These are phyloP conservation scores for Albula glossodonta DNA, from an alignment of 2,113 vertebrate species.

Conservation along the genomic window DNA sequence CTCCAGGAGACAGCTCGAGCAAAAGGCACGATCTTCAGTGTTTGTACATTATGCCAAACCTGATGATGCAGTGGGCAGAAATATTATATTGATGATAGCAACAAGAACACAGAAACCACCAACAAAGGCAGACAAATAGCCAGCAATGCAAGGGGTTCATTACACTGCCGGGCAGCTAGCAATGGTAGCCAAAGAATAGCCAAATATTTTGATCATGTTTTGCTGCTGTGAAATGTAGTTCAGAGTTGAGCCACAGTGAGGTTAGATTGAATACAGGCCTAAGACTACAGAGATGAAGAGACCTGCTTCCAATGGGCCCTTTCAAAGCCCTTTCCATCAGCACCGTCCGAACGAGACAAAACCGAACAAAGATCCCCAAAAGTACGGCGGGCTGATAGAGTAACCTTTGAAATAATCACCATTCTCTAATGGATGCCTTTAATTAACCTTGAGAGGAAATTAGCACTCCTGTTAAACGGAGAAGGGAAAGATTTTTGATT, in stretches of 20 bases:
- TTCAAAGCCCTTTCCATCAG: slow-evolving; percentile 1
- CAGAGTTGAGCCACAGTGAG: background rate
- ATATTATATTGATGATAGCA: no score
- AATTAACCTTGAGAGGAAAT: slow-evolving; percentile 78
- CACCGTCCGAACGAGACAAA: background rate
- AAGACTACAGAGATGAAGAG: background rate
- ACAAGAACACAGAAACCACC: no score
- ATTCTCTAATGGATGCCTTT: slow-evolving; percentile 73
- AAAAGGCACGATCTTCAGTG: no score
- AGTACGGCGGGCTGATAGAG: slow-evolving; percentile 48
- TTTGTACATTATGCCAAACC: no score
- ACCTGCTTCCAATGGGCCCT: slow-evolving; percentile 20
- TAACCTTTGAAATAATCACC: slow-evolving; percentile 74
- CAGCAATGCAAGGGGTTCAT: background rate
- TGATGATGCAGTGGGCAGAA: no score
- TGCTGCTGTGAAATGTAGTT: background rate
- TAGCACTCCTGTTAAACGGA: slow-evolving; percentile 75
- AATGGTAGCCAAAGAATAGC: background rate
- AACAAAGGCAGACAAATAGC: no score
- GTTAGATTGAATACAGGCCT: background rate
- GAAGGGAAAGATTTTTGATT: slow-evolving; percentile 78
- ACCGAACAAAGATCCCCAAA: slow-evolving; percentile 19
- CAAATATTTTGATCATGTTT: background rate
- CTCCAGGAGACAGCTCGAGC: no score
- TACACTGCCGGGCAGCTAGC: background rate